A percentile compares a stretch with the other conserved stretches of the same genome.
These are phyloP conservation scores for Temnothorax unifasciatus DNA, from an alignment of 2,888 invertebrate species.

Conservation along the genomic window DNA sequence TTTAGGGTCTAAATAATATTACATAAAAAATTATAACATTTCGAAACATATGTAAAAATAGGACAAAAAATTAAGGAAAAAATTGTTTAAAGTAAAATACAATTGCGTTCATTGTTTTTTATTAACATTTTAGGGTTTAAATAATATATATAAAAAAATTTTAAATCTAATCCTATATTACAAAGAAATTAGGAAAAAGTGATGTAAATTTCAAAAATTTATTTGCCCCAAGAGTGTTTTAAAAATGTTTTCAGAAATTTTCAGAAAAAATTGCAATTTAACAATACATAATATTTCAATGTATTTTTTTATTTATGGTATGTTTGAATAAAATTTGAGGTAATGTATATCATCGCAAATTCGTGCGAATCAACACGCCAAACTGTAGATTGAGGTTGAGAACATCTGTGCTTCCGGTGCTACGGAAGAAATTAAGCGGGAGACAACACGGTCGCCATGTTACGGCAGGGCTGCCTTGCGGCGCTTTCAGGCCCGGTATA, in stretches of 20 bases:
- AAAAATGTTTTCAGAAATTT: not conserved
- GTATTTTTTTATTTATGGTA: not conserved
- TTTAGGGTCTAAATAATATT: not conserved
- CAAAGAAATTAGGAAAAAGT: not conserved
- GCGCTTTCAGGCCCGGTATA: slow-evolving; percentile 50
- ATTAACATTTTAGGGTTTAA: not conserved
- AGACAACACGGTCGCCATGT: slow-evolving; percentile 73
- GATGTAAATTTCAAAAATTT: not conserved
- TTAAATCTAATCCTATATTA: not conserved
- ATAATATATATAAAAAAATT: no score
- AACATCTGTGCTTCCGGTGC: slow-evolving; percentile 68
- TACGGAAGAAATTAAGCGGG: slow-evolving; percentile 81
- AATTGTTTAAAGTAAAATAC: no score
- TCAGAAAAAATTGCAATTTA: not conserved
- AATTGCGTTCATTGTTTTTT: not conserved
- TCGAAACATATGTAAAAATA: not conserved
- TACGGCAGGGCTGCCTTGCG: slow-evolving; percentile 64
- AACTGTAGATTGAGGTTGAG: slow-evolving; percentile 65
- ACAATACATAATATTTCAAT: not conserved
- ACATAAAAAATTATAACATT: not conserved
- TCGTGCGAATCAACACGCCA: not conserved
- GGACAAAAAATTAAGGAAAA: no score
- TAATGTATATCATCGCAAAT: not conserved
- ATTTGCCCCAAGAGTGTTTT: not conserved
- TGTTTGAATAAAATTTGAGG: not conserved